Evolutionary conservation across 2,113 vertebrate genomes (phyloP), one percentile per base, ranked within the genome.

Genomic region (Oxygymnocypris stewartii): DNA sequence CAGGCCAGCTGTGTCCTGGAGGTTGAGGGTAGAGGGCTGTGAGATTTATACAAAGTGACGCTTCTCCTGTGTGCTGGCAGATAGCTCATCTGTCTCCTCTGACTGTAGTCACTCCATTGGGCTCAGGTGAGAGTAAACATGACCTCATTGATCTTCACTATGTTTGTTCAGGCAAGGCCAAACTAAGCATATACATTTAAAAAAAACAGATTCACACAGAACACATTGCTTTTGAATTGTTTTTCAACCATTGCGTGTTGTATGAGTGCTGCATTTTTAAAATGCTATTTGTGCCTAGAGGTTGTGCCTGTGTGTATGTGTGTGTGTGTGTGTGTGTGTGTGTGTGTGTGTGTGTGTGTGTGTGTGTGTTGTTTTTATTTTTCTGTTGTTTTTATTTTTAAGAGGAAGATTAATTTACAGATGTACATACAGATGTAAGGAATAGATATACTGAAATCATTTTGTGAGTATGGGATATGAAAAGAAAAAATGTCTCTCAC

Each of bases 21-120:
- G 77, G 42, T 63, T 47, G 37, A 73, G 31, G 35, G 23, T 42
- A 31, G 42, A 63, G 11, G 40, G 20, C 25, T 61, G 23, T 54
- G 86, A 78, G 86, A 87, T 83, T 77, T 78, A 87, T 87, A 40
- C 69, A 77, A 54, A 28, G 47, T 78, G 86, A 87, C 86, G 65
- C 79, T 81, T 84, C 42, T 65, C 28, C 25, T 37, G 40, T 75
- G 54, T 10, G 57, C 86, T 76, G 80, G 44, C 80, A 25, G 57
- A 75, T 77, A 65, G 23, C 80, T 59, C 59, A 87, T 75, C 80
- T 69, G 86, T 83, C 79, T 71, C 16, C 20, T 63, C 14, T 74
- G 37, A 75, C 49, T 23, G 25, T 5, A 42, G 18, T 71, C 54
- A 86, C 85, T 67, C 9, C 14, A 40, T 23, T 69, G 86, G 86